Conservation (phyloP, 2,113 vertebrate species). For the Sylvietta virens region DNA sequence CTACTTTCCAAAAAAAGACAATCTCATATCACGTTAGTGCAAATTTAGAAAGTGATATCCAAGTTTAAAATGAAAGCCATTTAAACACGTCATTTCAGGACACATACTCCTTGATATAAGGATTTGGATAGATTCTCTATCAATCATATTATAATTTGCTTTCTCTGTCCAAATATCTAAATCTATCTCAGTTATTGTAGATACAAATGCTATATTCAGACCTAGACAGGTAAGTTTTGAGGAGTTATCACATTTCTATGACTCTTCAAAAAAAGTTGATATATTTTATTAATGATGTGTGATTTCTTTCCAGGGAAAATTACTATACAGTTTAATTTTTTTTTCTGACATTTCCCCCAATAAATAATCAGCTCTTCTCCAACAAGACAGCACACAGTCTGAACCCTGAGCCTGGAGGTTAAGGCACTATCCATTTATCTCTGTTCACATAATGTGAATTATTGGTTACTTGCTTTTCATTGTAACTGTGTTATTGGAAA, state of each 20-base stretch:
- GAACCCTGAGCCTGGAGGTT: conserved; percentile 66
- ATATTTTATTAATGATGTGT: conserved; percentile 20
- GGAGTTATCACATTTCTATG: not conserved
- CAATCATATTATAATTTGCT: not conserved
- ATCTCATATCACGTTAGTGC: not conserved
- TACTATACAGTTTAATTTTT: conserved; percentile 68
- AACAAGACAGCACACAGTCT: conserved; percentile 39
- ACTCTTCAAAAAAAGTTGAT: not conserved
- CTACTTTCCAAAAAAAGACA: not conserved
- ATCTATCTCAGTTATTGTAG: not conserved
- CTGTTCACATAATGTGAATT: conserved; percentile 58
- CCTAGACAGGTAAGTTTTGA: not conserved
- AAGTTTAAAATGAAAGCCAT: not conserved
- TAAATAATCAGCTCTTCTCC: conserved; percentile 69
- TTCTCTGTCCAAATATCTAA: not conserved
- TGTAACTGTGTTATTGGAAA: conserved; percentile 57
- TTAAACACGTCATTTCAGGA: not conserved
- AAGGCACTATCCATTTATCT: conserved; percentile 67
- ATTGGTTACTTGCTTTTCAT: conserved; percentile 67
- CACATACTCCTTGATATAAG: not conserved
- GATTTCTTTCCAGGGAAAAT: conserved; percentile 60
- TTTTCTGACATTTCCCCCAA: conserved; percentile 63
- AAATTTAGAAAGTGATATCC: not conserved
- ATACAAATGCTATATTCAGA: not conserved
- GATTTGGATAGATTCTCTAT: not conserved